These are phyloP conservation scores for Camponotus pennsylvanicus DNA, from an alignment of 1,140 invertebrate species.

Conservation along the genomic window DNA sequence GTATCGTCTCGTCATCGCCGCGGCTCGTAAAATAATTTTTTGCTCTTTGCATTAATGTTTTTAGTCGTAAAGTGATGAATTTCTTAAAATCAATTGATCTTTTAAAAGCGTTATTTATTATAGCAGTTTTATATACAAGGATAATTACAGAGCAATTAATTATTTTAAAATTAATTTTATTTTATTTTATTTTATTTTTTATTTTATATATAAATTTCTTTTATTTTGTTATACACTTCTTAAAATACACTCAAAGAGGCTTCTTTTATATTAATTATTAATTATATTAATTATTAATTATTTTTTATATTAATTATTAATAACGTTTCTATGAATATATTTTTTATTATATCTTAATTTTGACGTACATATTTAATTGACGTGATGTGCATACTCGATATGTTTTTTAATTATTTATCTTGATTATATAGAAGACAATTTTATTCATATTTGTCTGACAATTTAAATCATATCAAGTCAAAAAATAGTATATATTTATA, in stretches of 20 bases:
- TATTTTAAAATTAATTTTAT: not conserved
- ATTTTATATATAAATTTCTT: too few relatives aligned
- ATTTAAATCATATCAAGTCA: constrained; percentile 29
- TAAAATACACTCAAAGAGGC: too few relatives aligned
- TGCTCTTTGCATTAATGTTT: not conserved
- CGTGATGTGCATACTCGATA: not conserved
- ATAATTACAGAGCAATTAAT: not conserved
- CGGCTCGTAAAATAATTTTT: not conserved
- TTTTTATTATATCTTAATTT: too few relatives aligned
- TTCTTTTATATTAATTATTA: too few relatives aligned
- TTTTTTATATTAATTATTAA: too few relatives aligned
- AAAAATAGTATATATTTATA: constrained; percentile 26
- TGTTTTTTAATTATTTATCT: not conserved
- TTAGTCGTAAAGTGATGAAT: not conserved
- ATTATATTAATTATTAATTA: too few relatives aligned
- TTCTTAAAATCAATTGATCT: not conserved
- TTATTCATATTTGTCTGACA: constrained; percentile 27
- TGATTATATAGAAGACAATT: not conserved
- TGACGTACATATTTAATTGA: not conserved
- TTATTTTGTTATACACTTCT: too few relatives aligned
- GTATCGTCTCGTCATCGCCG: not conserved
- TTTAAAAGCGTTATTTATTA: not conserved
- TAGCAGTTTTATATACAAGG: not conserved
- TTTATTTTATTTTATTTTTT: not conserved
- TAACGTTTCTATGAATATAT: too few relatives aligned